These are phyloP conservation scores for Sinella curviseta DNA, from an alignment of 1,140 invertebrate species.

Conservation along the genomic window DNA sequence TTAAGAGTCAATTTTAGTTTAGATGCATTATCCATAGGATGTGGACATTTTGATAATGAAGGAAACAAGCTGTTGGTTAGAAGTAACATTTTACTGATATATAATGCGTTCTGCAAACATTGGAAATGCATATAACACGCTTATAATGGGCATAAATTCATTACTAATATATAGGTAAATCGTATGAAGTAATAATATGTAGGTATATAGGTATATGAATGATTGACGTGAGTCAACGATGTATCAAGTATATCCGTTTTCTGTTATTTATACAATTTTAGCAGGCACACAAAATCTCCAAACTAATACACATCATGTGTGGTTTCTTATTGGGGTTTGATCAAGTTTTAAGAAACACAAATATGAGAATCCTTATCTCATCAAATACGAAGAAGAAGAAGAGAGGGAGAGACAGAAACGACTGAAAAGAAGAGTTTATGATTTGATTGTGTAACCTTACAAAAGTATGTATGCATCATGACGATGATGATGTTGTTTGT, in stretches of 20 bases:
- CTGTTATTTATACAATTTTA: neutral
- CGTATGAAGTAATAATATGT: too few relatives aligned
- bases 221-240: too few relatives aligned
- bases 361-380: conserved; percentile 9
- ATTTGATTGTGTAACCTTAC: conserved; percentile 13
- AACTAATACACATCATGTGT: neutral
- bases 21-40: neutral
- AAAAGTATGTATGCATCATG: neutral
- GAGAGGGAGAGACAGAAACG: neutral
- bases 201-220: too few relatives aligned
- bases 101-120: too few relatives aligned
- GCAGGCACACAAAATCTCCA: neutral
- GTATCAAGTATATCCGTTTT: too few relatives aligned
- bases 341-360: conserved; percentile 4
- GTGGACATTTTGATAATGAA: neutral
- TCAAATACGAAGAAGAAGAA: neutral
- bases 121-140: too few relatives aligned
- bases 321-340: neutral
- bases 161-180: too few relatives aligned
- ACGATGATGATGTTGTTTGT: neutral
- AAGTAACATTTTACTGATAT: too few relatives aligned
- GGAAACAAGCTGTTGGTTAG: too few relatives aligned
- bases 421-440: too few relatives aligned
- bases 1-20: too few relatives aligned
- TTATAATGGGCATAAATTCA: too few relatives aligned